Evolutionary conservation across 2,888 invertebrate species (phyloP).

Genomic region (Timema podura): DNA sequence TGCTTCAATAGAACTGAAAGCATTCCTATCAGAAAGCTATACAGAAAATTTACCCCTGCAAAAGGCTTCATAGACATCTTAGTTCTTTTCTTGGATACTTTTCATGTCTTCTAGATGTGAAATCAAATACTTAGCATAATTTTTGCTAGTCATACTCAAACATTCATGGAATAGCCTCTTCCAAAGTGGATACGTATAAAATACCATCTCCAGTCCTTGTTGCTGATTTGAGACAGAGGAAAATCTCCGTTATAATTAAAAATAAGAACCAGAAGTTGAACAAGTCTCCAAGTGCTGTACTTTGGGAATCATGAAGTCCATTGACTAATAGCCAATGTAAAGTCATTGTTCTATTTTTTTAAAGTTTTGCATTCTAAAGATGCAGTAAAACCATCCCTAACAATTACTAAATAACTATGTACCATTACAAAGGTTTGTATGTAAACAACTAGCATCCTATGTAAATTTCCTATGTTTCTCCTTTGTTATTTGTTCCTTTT

Average conservation of each 20-base stretch:
- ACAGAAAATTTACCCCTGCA: neutral
- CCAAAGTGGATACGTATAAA: neutral
- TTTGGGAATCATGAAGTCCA: too few species aligned
- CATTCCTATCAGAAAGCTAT: neutral
- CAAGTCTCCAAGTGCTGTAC: neutral
- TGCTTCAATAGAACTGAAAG: slow-evolving; percentile 7
- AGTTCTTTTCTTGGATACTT: neutral
- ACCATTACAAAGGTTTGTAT: too few species aligned
- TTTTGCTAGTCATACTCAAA: slow-evolving; percentile 5
- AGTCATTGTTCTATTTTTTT: too few species aligned
- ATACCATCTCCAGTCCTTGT: neutral
- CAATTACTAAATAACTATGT: too few species aligned
- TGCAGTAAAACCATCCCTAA: too few species aligned
- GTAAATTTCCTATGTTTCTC: too few species aligned
- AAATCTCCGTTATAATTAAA: neutral
- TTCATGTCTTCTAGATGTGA: neutral
- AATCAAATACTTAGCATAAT: neutral
- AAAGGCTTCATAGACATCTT: slow-evolving; percentile 3
- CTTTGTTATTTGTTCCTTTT: too few species aligned
- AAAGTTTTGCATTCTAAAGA: too few species aligned
- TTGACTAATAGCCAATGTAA: too few species aligned
- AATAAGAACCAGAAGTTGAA: neutral
- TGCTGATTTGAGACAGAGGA: neutral
- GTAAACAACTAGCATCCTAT: too few species aligned
- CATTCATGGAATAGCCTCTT: neutral